Evolutionary conservation across 2,888 invertebrate species (phyloP).

Genomic region (Ceriagrion tenellum): DNA sequence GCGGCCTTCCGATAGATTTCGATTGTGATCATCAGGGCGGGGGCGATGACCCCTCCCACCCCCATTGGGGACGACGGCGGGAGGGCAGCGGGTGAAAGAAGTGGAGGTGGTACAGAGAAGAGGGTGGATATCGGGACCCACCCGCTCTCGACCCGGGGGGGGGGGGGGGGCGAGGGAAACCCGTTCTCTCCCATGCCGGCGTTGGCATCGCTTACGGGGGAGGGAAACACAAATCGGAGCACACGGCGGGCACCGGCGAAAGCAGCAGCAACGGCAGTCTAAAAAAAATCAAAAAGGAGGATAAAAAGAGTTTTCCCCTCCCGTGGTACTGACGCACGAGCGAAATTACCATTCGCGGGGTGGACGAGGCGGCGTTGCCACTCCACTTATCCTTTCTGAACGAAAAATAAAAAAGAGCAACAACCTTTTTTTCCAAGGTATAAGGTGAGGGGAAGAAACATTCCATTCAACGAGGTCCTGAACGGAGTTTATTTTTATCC

Average conservation of each 20-base stretch:
- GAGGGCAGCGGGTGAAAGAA: too few relatives aligned
- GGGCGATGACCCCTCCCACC: neutral
- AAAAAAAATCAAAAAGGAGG: neutral
- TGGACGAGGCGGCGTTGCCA: constrained; percentile 20
- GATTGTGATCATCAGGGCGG: neutral
- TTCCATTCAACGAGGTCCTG: neutral
- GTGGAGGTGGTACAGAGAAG: neutral
- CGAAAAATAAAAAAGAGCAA: neutral
- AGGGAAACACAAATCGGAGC: neutral
- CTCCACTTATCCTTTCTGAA: neutral
- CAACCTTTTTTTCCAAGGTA: neutral
- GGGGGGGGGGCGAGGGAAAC: neutral
- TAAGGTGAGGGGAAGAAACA: neutral
- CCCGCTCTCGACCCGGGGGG: neutral
- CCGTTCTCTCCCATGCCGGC: neutral
- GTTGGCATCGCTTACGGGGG: neutral
- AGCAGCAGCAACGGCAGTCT: neutral
- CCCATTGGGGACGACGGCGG: neutral
- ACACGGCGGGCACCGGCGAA: neutral
- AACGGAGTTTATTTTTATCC: neutral
- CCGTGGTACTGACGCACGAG: neutral
- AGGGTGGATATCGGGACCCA: neutral
- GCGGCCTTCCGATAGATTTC: constrained; percentile 29
- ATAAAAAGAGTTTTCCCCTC: neutral
- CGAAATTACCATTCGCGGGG: constrained; percentile 22